Percentiles rank a stretch among this genome's conserved stretches.
phyloP scores from a whole-genome alignment of 2,113 vertebrate genomes.

The Myiozetetes cayanensis region DNA sequence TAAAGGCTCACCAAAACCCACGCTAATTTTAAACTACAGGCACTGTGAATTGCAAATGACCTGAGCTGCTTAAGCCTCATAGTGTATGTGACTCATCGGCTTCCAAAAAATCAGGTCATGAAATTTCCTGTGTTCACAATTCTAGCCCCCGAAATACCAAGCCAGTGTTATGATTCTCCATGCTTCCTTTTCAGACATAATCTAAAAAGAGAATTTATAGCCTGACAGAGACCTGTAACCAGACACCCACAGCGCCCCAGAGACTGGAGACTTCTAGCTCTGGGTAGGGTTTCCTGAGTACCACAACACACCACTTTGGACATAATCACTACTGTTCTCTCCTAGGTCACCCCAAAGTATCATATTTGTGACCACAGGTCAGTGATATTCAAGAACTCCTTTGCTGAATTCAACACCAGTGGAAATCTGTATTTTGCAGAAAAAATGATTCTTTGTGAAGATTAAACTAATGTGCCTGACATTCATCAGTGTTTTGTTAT shows the following conservation, averaged over 20 bases:
- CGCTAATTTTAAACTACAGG: slow-evolving; percentile 59
- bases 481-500: not conserved
- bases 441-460: not conserved
- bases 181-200: not conserved
- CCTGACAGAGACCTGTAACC: not conserved
- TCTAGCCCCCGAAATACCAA: not conserved
- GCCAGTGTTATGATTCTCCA: not conserved
- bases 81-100: slow-evolving; percentile 18
- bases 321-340: not conserved
- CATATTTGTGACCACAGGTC: not conserved
- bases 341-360: not conserved
- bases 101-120: slow-evolving; percentile 44
- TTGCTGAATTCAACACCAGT: not conserved
- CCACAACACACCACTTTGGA: not conserved
- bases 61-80: slow-evolving; percentile 33
- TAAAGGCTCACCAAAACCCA: slow-evolving; percentile 67
- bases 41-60: slow-evolving; percentile 57
- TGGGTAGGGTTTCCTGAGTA: accelerated
- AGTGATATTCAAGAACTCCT: not conserved
- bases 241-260: not conserved
- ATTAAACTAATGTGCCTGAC: not conserved
- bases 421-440: not conserved
- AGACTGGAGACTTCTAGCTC: not conserved
- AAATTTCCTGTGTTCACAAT: slow-evolving; percentile 10
- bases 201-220: not conserved